phyloP scores from a whole-genome alignment of 1,140 invertebrate species.

The Drosophila sucinea region DNA sequence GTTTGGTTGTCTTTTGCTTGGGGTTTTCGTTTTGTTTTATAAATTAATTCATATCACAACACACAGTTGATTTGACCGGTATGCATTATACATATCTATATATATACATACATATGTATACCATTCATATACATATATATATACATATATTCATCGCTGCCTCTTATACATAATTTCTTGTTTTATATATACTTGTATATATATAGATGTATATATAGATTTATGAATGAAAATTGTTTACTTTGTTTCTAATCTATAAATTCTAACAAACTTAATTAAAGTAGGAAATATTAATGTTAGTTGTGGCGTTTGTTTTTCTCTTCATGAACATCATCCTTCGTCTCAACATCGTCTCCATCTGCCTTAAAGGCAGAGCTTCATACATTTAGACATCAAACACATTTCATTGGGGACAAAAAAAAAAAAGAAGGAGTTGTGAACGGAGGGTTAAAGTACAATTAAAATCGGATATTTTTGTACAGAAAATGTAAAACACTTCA shows the following conservation, averaged over 20 bases:
- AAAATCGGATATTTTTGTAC: slow-evolving; percentile 12
- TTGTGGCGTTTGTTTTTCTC: slow-evolving; percentile 64
- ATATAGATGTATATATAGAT: slow-evolving; percentile 40
- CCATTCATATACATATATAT: slow-evolving; percentile 52
- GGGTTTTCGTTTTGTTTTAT: slow-evolving; percentile 50
- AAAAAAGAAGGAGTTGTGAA: background rate
- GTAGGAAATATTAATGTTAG: slow-evolving; percentile 72
- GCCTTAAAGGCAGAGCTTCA: slow-evolving; percentile 65
- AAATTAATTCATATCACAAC: slow-evolving; percentile 82
- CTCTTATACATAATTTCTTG: slow-evolving; percentile 48
- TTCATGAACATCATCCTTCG: slow-evolving; percentile 2
- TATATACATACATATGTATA: slow-evolving; percentile 53
- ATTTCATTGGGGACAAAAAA: slow-evolving; percentile 21
- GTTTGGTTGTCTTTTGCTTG: slow-evolving; percentile 41
- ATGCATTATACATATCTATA: slow-evolving; percentile 53
- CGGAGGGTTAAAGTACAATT: slow-evolving; percentile 16
- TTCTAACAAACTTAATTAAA: slow-evolving; percentile 76
- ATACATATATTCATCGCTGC: slow-evolving; percentile 41
- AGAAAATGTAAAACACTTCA: slow-evolving; percentile 2
- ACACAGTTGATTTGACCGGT: slow-evolving; percentile 79
- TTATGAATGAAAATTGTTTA: slow-evolving; percentile 59
- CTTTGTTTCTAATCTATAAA: slow-evolving; percentile 70
- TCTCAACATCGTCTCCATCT: slow-evolving; percentile 14
- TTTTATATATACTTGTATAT: slow-evolving; percentile 42
- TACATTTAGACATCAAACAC: slow-evolving; percentile 33